Conservation (phyloP, 2,113 vertebrate genomes). For the Strix uralensis region DNA sequence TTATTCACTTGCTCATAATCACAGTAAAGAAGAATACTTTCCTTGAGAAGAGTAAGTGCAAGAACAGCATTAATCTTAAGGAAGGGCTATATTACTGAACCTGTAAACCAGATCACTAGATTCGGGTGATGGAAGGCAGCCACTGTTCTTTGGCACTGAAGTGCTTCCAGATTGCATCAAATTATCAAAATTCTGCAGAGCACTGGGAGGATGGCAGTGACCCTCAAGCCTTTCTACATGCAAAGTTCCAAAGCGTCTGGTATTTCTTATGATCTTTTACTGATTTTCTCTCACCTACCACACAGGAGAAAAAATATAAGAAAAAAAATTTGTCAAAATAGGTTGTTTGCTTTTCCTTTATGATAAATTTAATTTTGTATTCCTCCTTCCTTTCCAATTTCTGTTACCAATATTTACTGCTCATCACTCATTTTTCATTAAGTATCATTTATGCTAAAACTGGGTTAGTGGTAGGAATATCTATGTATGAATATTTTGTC, state of each 20-base stretch:
- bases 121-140: not conserved
- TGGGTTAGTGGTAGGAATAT: conserved; percentile 8
- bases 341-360: not conserved
- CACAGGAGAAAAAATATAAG: not conserved
- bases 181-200: conserved; percentile 14
- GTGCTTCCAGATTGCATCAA: conserved; percentile 43
- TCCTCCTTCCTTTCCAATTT: not conserved
- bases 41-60: not conserved
- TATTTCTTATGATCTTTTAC: not conserved
- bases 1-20: not conserved
- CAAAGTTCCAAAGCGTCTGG: not conserved
- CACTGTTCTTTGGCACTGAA: conserved; percentile 23
- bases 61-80: not conserved
- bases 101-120: not conserved
- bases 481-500: conserved; percentile 22
- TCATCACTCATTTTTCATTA: conserved; percentile 29
- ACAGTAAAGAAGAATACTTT: not conserved
- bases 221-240: not conserved
- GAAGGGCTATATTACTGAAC: not conserved
- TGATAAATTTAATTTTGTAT: not conserved
- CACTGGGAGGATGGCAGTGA: not conserved
- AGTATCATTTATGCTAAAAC: conserved; percentile 1
- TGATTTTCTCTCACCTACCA: not conserved
- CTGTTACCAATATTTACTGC: conserved; percentile 21
- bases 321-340: not conserved